Evolutionary conservation across 2,113 vertebrate genomes (phyloP).

Genomic region (Bubo blakistoni): DNA sequence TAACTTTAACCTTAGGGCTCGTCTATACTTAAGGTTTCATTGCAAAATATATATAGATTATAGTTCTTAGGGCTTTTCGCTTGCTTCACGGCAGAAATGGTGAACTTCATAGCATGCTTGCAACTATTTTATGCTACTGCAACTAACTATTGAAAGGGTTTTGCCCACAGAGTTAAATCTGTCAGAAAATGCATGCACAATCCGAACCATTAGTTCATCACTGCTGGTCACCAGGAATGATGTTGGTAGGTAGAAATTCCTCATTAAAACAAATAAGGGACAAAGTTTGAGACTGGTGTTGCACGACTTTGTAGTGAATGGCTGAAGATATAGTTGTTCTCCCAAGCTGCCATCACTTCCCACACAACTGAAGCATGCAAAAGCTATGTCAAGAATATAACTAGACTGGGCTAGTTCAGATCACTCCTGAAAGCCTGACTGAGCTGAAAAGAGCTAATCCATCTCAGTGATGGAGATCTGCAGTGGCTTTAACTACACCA

Average conservation of each 20-base stretch:
- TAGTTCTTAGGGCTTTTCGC: background rate
- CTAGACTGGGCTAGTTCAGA: background rate
- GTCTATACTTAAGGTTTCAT: slow-evolving; percentile 33
- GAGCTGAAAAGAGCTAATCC: background rate
- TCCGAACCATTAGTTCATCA: background rate
- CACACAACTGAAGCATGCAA: background rate
- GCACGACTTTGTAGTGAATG: background rate
- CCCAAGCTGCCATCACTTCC: background rate
- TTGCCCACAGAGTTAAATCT: background rate
- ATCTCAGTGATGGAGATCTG: background rate
- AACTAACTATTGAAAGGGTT: background rate
- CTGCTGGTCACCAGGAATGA: background rate
- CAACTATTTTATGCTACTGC: background rate
- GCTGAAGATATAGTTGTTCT: background rate
- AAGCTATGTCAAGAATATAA: background rate
- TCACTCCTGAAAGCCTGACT: background rate
- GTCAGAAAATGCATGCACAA: background rate
- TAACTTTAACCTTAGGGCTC: slow-evolving; percentile 2
- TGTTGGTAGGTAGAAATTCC: background rate
- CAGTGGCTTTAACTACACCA: background rate
- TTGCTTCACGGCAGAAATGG: background rate
- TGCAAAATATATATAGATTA: background rate
- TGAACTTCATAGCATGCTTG: background rate
- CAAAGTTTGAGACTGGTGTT: background rate
- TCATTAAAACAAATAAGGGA: background rate